Evolutionary conservation across 1,140 invertebrate genomes (phyloP), one percentile per base, ranked within the genome.

Genomic region (Leptoteleia sp.): DNA sequence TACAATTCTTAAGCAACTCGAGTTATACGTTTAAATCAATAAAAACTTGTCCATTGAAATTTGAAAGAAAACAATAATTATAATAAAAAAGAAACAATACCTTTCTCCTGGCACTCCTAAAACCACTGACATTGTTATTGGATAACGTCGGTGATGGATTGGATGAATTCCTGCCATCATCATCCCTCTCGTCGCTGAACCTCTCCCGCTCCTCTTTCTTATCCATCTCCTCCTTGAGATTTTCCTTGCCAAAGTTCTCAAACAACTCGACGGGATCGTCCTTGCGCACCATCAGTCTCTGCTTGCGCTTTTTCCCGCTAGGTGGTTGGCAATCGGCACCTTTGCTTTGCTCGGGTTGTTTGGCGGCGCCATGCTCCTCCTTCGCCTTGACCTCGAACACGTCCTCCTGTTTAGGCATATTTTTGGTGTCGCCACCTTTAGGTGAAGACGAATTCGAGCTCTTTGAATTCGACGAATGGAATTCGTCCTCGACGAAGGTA

Each of bases 101-200:
- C 83, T 89, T 90, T 80, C 88, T 84, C 9, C 88, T 83, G 3
- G 87, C 88, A 52, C 89, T 90, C 15, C 88, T 76, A 55, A 89
- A 88, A 8, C 81, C 83, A 7, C 83, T 81, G 31, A 81, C 77
- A 43, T 86, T 86, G 16, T 76, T 81, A 35, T 84, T 85, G 0
- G 86, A 88, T 16, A 85, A 84, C 27, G 87, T 89, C 4, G 88
- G 88, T 1, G 88, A 89, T 3, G 85, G 83, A 82, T 89, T 89
- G 1, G 87, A 82, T 0, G 87, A 88, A 48, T 84, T 89, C 45
- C 86, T 82, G 3, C 85, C 88, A 0, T 89, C 87, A 9, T 89
- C 83, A 1, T 89, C 87, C 3, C 83, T 81, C 42, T 89, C 88
- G n/a, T 89, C 88, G 22, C 86, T 89, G 1, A 83, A 71, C 4